Percentiles rank a stretch among this genome's conserved stretches.
These are phyloP conservation scores for Drosophila pseudoananassae DNA, from an alignment of 1,140 invertebrate genomes.

Conservation along the genomic window DNA sequence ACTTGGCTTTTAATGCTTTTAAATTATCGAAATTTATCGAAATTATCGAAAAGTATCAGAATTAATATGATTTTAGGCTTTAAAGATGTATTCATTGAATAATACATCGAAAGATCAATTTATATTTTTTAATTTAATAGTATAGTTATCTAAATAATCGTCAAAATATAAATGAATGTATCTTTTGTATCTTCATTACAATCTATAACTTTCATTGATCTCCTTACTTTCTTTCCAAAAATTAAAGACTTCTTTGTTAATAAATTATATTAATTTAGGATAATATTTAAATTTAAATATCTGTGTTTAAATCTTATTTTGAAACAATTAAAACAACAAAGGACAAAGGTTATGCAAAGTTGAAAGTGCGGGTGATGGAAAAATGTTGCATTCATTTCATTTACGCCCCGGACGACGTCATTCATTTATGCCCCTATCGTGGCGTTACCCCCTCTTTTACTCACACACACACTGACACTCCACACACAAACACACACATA, in stretches of 20 bases:
- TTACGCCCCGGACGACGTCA: constrained; percentile 23
- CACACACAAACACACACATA: constrained; percentile 9
- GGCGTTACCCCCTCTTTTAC: neutral
- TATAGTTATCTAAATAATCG: too few species aligned
- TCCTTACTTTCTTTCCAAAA: too few species aligned
- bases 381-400: constrained; percentile 11
- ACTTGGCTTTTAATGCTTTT: neutral
- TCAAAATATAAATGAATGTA: too few species aligned
- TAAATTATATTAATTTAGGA: too few species aligned
- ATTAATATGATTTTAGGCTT: neutral
- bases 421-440: neutral
- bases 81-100: too few species aligned
- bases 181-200: too few species aligned
- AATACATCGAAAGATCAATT: too few species aligned
- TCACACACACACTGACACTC: neutral
- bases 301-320: neutral
- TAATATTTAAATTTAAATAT: neutral
- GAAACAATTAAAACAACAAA: neutral
- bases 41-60: neutral
- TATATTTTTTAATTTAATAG: too few species aligned
- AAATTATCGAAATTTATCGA: neutral
- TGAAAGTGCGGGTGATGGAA: neutral
- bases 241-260: too few species aligned
- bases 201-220: too few species aligned
- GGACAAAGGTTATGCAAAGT: neutral